These are phyloP conservation scores for Oligia latruncula DNA, from an alignment of 2,888 invertebrate genomes.

Conservation along the genomic window DNA sequence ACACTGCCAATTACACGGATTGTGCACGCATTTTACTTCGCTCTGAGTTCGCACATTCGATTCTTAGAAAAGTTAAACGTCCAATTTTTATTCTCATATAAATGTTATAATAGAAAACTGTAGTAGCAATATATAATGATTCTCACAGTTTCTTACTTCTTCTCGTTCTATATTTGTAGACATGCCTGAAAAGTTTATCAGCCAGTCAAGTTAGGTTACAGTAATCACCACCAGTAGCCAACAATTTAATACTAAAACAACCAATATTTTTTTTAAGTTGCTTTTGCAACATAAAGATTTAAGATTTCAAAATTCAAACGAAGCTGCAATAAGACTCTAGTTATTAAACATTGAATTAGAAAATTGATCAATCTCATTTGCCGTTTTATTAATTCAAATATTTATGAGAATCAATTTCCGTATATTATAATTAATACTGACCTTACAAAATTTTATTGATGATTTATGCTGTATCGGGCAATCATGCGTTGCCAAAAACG, in stretches of 20 bases:
- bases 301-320: background rate
- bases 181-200: background rate
- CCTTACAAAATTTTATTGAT: slow-evolving; percentile 57
- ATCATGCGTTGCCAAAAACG: slow-evolving; percentile 53
- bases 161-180: background rate
- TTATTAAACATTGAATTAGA: slow-evolving; percentile 61
- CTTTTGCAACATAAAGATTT: background rate
- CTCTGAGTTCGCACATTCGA: slow-evolving; percentile 57
- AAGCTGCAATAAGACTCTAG: slow-evolving; percentile 29
- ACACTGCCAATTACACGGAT: slow-evolving; percentile 66
- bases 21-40: slow-evolving; percentile 62
- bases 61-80: slow-evolving; percentile 59
- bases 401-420: slow-evolving; percentile 64
- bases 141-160: background rate
- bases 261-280: background rate
- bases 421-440: slow-evolving; percentile 63
- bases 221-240: background rate
- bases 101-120: slow-evolving; percentile 24
- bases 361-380: slow-evolving; percentile 68
- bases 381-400: slow-evolving; percentile 63
- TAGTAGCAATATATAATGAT: background rate
- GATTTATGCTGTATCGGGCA: slow-evolving; percentile 49
- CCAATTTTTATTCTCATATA: slow-evolving; percentile 54
- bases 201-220: background rate
- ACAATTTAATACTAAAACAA: background rate